phyloP scores from a whole-genome alignment of 1,140 invertebrate genomes.

The Globodera ellingtonae region DNA sequence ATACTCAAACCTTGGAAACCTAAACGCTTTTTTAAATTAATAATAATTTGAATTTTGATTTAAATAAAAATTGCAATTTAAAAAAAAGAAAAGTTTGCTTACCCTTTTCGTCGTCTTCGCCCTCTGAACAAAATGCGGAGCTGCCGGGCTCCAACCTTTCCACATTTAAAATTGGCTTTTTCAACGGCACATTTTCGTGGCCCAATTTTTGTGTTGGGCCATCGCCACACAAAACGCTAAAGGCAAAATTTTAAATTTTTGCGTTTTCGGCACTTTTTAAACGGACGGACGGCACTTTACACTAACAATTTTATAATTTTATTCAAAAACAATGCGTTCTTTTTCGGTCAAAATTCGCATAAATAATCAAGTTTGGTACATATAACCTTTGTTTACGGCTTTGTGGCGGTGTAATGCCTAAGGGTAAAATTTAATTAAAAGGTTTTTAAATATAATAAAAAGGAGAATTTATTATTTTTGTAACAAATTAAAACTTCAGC shows the following conservation, averaged over 20 bases:
- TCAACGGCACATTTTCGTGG: conserved; percentile 26
- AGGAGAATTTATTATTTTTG: background rate
- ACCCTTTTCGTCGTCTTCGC: conserved; percentile 32
- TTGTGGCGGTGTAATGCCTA: conserved; percentile 50
- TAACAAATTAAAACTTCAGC: background rate
- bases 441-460: background rate
- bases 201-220: conserved; percentile 3
- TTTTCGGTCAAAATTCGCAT: background rate
- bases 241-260: too few species aligned
- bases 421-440: background rate
- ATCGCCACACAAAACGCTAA: conserved; percentile 36
- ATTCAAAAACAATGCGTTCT: background rate
- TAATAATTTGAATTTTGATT: too few species aligned
- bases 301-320: background rate
- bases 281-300: too few species aligned
- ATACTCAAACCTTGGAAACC: conserved; percentile 5
- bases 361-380: background rate
- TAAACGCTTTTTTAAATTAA: background rate
- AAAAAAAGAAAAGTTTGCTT: background rate
- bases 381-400: conserved; percentile 44
- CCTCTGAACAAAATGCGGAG: conserved; percentile 30
- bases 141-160: conserved; percentile 31
- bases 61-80: too few species aligned
- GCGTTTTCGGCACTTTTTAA: background rate
- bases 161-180: conserved; percentile 36